Conservation (phyloP, 1,140 invertebrate genomes). For the Ostrea edulis region DNA sequence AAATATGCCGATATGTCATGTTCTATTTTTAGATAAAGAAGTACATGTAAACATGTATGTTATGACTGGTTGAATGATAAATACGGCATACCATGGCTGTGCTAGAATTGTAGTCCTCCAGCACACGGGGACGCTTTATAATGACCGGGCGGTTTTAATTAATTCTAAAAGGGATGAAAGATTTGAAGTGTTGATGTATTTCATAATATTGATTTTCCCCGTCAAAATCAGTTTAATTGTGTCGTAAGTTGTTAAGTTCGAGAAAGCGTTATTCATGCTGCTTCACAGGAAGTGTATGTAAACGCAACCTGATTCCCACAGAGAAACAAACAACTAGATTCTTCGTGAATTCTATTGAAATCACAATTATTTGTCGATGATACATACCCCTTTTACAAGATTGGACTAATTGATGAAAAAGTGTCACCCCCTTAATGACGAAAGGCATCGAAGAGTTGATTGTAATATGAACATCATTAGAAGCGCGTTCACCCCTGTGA, state of each 20-base stretch:
- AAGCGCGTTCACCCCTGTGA: neutral
- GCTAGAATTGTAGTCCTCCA: too few species aligned
- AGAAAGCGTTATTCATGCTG: slow-evolving; percentile 9
- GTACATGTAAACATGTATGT: too few species aligned
- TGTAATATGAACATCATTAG: slow-evolving; percentile 42
- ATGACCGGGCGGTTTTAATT: neutral
- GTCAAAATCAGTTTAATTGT: neutral
- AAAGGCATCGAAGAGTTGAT: slow-evolving; percentile 21
- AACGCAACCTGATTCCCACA: slow-evolving; percentile 6
- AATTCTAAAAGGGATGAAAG: neutral
- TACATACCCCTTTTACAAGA: slow-evolving; percentile 33
- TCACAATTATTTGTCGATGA: slow-evolving; percentile 15
- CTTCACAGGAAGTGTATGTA: slow-evolving; percentile 34
- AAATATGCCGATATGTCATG: too few species aligned
- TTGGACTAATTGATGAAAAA: slow-evolving; percentile 48
- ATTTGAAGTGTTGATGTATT: neutral
- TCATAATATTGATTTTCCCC: neutral
- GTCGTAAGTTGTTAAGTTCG: neutral
- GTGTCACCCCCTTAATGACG: slow-evolving; percentile 43
- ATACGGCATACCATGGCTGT: too few species aligned
- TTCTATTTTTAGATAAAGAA: too few species aligned
- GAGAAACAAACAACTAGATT: slow-evolving; percentile 34
- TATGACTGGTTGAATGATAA: too few species aligned
- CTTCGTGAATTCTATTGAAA: slow-evolving; percentile 36
- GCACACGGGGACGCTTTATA: too few species aligned